Conservation (phyloP, 2,797 vertebrate species). For the Channallabes apus region DNA sequence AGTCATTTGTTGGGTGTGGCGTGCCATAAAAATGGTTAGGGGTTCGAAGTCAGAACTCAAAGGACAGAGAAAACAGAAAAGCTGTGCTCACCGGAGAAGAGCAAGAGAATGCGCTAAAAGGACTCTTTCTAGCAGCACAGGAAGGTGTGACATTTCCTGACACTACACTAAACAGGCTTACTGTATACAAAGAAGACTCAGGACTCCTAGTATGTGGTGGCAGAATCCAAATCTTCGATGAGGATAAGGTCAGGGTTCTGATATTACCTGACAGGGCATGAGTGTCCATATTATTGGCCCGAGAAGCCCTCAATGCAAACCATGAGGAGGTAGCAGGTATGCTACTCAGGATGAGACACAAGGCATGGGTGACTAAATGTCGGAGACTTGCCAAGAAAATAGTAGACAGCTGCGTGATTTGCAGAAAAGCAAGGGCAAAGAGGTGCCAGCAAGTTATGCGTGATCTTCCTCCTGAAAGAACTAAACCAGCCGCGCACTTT, state of each 20-base stretch:
- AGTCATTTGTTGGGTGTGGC: slow-evolving; percentile 20
- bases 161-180: neutral
- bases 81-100: neutral
- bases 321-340: slow-evolving; percentile 1
- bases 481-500: neutral
- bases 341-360: neutral
- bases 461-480: neutral
- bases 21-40: neutral
- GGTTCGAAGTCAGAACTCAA: neutral
- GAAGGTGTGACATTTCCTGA: no score
- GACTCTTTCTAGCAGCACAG: neutral
- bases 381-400: neutral
- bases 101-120: neutral
- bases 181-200: neutral
- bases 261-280: neutral
- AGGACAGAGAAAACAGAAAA: neutral
- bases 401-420: neutral
- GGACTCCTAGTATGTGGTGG: neutral
- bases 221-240: slow-evolving; percentile 3
- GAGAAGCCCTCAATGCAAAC: neutral
- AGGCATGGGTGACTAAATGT: neutral
- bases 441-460: neutral
- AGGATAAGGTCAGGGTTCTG: neutral
- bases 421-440: neutral
- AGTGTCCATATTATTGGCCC: slow-evolving; percentile 3